These are phyloP conservation scores for Biston stratarius DNA, from an alignment of 2,888 invertebrate genomes.

Conservation along the genomic window DNA sequence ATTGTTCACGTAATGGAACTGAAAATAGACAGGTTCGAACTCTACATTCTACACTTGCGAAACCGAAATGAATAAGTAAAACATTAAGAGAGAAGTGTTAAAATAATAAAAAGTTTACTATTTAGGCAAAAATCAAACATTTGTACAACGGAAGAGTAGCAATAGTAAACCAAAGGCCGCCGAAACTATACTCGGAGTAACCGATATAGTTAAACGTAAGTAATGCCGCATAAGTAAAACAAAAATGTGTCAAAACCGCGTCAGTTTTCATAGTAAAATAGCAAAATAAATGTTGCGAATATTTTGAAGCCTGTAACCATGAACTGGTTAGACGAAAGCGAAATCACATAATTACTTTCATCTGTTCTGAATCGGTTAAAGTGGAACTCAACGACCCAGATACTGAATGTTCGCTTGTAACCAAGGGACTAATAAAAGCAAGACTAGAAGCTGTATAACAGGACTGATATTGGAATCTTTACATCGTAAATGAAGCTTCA, in stretches of 20 bases:
- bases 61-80: neutral
- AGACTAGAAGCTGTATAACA: slow-evolving; percentile 27
- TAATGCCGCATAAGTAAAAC: too few species aligned
- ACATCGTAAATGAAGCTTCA: slow-evolving; percentile 8
- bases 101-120: neutral
- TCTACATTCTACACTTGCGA: too few species aligned
- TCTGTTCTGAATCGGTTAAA: slow-evolving; percentile 62
- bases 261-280: neutral
- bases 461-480: slow-evolving; percentile 23
- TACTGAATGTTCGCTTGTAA: slow-evolving; percentile 48
- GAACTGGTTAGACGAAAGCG: slow-evolving; percentile 74
- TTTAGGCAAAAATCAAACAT: neutral
- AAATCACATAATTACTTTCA: slow-evolving; percentile 78
- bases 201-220: too few species aligned
- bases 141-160: slow-evolving; percentile 12
- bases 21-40: too few species aligned
- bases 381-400: slow-evolving; percentile 60
- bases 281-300: slow-evolving; percentile 42
- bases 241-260: too few species aligned
- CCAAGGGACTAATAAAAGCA: slow-evolving; percentile 40
- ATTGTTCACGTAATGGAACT: too few species aligned
- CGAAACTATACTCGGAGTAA: too few species aligned
- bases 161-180: neutral
- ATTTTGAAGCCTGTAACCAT: slow-evolving; percentile 44
- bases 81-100: neutral